Evolutionary conservation across 1,140 invertebrate genomes (phyloP), one percentile per base, ranked within the genome.

Genomic region (Apis dorsata): DNA sequence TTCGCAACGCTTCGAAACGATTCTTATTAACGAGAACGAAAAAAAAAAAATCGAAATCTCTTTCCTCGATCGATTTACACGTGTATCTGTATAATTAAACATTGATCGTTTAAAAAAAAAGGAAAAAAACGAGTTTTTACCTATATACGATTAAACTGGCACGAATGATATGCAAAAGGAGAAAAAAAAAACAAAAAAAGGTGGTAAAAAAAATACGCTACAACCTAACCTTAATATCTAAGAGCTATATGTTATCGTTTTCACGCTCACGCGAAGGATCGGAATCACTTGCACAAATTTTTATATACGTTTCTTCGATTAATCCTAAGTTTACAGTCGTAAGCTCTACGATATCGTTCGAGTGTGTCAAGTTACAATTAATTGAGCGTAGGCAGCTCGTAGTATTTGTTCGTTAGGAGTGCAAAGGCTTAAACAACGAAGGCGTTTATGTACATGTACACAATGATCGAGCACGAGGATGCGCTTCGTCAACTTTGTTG

Each of bases 371-470:
- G 63, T 82, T 82, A 82, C 74, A 77, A 82, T 82, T 82, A 82
- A 82, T 82, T 82, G 80, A 82, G 80, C 80, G 80, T 60, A 82
- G 63, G 21, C 80, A 82, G 80, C 80, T 77, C 80, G 80, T 82
- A 82, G 24, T 69, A 69, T 82, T 77, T 62, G 73, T 82, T 82
- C 65, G 74, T 77, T 76, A 69, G 57, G 28, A 82, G 80, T 82
- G 80, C 80, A 62, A 82, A 82, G 80, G 80, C 80, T 77, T 82
- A 69, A 60, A 77, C 80, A 69, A 81, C 73, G 80, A 81, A 81
- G 80, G 80, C 80, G 53, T 81, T 69, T 81, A 55, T 17, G 55
- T 79, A 60, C n/a, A 82, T 62, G 44, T 82, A 69, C 73, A 76
- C 49, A 21, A 60, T 51, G 72, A 34, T 62, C n/a, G 51, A n/a